phyloP scores from a whole-genome alignment of 2,888 invertebrate genomes.

The Parnassius mnemosyne region DNA sequence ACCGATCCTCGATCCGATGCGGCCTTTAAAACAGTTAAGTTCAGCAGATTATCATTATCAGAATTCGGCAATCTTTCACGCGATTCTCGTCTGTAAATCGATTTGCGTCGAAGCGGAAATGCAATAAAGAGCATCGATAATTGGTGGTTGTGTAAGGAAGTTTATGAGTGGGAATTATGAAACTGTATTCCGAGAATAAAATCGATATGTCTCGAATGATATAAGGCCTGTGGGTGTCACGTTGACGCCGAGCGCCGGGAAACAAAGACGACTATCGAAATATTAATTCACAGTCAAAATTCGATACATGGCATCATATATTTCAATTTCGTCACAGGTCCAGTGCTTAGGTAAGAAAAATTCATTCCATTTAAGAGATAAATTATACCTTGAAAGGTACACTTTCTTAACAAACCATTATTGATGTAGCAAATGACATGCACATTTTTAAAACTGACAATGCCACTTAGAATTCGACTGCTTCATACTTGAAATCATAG shows the following conservation, averaged over 20 bases:
- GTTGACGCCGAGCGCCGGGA: slow-evolving; percentile 33
- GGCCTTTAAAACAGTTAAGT: slow-evolving; percentile 21
- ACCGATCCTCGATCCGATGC: slow-evolving; percentile 18
- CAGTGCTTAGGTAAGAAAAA: slow-evolving; percentile 2
- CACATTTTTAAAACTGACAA: slow-evolving; percentile 5
- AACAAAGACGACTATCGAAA: slow-evolving; percentile 20
- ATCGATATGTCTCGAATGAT: slow-evolving; percentile 19
- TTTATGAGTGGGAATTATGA: slow-evolving; percentile 22
- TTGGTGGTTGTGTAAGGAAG: slow-evolving; percentile 21
- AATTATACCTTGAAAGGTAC: slow-evolving; percentile 10
- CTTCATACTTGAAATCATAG: background rate
- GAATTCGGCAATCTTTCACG: slow-evolving; percentile 3
- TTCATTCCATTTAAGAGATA: slow-evolving; percentile 16
- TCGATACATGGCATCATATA: slow-evolving; percentile 9
- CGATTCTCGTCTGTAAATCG: slow-evolving; percentile 5
- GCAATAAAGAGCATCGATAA: slow-evolving; percentile 13
- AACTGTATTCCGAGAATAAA: slow-evolving; percentile 21
- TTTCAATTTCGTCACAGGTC: slow-evolving; percentile 10
- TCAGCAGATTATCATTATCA: slow-evolving; percentile 15
- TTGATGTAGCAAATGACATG: slow-evolving; percentile 9
- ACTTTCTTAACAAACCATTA: slow-evolving; percentile 14
- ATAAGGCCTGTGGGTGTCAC: slow-evolving; percentile 37
- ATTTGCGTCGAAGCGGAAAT: slow-evolving; percentile 1
- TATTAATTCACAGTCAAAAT: slow-evolving; percentile 12
- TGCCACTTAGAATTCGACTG: background rate